These are phyloP conservation scores for human DNA, from an alignment of 2,113 vertebrate species.

Conservation along the genomic window DNA sequence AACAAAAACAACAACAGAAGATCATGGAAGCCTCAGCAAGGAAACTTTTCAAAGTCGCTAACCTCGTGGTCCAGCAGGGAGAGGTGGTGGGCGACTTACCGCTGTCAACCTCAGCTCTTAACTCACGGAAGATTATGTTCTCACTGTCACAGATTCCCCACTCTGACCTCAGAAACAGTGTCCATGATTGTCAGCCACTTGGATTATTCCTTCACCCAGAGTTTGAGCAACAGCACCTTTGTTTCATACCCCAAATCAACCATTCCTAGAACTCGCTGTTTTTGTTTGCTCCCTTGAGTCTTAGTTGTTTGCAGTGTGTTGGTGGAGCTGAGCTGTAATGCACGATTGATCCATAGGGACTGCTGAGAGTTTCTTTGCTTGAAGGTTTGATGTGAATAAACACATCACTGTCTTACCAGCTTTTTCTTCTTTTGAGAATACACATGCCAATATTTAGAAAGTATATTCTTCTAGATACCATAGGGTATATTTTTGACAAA, in stretches of 20 bases:
- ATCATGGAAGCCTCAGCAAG: fast-evolving
- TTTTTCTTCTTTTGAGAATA: neutral
- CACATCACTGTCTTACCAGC: too few relatives aligned
- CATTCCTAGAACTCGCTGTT: fast-evolving
- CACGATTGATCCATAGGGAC: fast-evolving
- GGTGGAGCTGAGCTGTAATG: fast-evolving
- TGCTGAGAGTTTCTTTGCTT: fast-evolving
- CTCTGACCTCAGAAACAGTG: fast-evolving
- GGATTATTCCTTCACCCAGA: too few relatives aligned
- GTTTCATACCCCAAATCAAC: fast-evolving
- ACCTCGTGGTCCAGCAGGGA: fast-evolving
- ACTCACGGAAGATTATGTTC: fast-evolving
- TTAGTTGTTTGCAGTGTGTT: fast-evolving
- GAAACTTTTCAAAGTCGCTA: fast-evolving
- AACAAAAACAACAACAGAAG: fast-evolving
- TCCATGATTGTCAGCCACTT: fast-evolving
- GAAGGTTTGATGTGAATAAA: neutral
- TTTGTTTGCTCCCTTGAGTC: neutral
- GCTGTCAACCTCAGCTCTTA: fast-evolving
- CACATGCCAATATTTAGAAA: fast-evolving
- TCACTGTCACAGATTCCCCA: fast-evolving
- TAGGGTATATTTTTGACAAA: fast-evolving
- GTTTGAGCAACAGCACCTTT: fast-evolving
- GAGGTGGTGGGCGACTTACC: fast-evolving
- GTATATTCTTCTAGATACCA: fast-evolving